Evolutionary conservation across 2,797 vertebrate species (phyloP).

Genomic region (Limnodromus scolopaceus): DNA sequence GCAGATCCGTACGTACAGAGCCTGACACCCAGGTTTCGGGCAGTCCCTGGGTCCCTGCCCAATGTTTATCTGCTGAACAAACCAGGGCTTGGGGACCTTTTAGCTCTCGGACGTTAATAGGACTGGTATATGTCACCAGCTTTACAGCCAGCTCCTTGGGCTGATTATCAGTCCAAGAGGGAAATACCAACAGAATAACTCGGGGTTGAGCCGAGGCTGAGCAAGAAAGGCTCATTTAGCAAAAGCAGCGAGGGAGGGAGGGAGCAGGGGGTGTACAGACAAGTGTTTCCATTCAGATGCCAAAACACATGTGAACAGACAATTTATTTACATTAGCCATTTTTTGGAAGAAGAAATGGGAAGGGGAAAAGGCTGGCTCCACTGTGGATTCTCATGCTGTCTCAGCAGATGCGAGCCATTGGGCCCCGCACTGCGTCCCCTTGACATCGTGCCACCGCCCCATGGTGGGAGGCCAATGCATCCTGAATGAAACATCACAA

Average conservation of each 20-base stretch:
- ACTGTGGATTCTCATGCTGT: constrained; percentile 20
- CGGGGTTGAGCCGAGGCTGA: not conserved
- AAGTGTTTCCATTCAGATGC: constrained; percentile 63
- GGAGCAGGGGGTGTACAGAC: not conserved
- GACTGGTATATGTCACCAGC: constrained; percentile 34
- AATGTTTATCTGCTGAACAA: not conserved
- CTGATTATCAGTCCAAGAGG: constrained; percentile 33
- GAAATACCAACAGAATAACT: constrained; percentile 49
- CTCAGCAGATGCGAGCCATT: not conserved
- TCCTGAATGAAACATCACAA: not conserved
- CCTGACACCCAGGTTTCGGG: rapidly evolving
- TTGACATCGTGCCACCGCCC: not conserved
- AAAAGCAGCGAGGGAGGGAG: not conserved
- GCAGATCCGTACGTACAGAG: rapidly evolving
- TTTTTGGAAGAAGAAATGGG: constrained; percentile 38
- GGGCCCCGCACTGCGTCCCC: not conserved
- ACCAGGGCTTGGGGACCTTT: constrained; percentile 13
- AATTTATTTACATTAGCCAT: constrained; percentile 66
- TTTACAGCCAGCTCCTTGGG: not conserved
- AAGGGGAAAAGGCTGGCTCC: not conserved
- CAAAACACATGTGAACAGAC: constrained; percentile 21
- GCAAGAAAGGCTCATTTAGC: constrained; percentile 65
- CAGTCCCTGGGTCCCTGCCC: not conserved
- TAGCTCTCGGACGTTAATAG: not conserved
- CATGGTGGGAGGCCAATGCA: not conserved